Conservation (phyloP, 2,113 vertebrate species). For the Bucco capensis region DNA sequence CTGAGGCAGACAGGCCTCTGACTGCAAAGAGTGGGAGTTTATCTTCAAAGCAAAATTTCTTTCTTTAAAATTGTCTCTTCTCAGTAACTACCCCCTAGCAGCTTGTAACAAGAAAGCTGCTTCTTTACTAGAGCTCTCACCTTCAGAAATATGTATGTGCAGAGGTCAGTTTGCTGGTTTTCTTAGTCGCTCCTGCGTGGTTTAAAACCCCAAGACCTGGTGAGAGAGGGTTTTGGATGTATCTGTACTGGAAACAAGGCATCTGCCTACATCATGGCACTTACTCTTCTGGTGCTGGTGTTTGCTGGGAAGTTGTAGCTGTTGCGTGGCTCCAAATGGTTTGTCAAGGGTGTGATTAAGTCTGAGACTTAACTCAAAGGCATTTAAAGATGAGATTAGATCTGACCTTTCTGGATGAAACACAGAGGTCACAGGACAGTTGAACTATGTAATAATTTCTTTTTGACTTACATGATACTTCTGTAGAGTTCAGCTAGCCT, state of each 20-base stretch:
- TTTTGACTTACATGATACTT: background rate
- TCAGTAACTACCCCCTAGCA: constrained; percentile 4
- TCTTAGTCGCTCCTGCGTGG: background rate
- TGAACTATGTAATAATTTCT: background rate
- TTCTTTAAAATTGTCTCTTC: constrained; percentile 20
- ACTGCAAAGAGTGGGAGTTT: background rate
- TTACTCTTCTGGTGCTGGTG: background rate
- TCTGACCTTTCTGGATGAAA: constrained; percentile 36
- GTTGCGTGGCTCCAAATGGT: background rate
- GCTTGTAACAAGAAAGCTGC: background rate
- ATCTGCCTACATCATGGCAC: fast-evolving
- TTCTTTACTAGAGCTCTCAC: background rate
- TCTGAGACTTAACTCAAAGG: constrained; percentile 13
- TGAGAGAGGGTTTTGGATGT: background rate
- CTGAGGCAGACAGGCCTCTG: background rate
- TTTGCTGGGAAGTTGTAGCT: background rate
- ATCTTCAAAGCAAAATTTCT: constrained; percentile 46
- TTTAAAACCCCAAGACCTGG: background rate
- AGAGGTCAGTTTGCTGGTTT: background rate
- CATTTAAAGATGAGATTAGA: constrained; percentile 23
- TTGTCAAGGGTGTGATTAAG: background rate
- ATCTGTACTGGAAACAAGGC: background rate
- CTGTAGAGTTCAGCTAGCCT: background rate
- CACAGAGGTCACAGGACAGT: background rate
- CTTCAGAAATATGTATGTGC: background rate